These are phyloP conservation scores for Coptotermes formosanus DNA, from an alignment of 1,140 invertebrate genomes.

Conservation along the genomic window DNA sequence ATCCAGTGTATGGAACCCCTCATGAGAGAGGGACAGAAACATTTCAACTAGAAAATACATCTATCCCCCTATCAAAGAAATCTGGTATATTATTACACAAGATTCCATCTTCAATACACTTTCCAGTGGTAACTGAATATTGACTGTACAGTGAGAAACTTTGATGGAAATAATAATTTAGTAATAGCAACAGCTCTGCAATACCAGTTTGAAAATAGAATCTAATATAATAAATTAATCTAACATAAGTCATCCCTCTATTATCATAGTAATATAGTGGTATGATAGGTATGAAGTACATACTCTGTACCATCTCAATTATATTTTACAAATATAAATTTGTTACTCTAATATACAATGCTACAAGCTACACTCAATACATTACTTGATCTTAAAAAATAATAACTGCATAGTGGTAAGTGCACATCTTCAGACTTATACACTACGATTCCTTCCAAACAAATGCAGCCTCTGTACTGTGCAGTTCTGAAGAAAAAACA, in stretches of 20 bases:
- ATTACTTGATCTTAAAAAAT: conserved; percentile 22
- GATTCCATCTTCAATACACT: conserved; percentile 8
- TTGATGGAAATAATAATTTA: neutral
- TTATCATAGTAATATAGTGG: neutral
- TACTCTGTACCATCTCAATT: neutral
- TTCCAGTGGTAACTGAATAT: neutral
- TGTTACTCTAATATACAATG: conserved; percentile 22
- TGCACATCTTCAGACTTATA: neutral
- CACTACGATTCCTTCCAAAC: neutral
- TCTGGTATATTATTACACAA: neutral
- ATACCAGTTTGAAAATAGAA: conserved; percentile 14
- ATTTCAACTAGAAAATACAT: neutral
- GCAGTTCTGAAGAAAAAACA: neutral
- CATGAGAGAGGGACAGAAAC: neutral
- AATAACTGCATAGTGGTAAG: conserved; percentile 24
- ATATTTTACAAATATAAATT: conserved; percentile 29
- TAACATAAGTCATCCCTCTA: neutral
- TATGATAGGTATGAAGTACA: conserved; percentile 1
- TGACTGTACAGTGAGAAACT: neutral
- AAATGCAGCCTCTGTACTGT: neutral
- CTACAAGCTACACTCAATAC: conserved; percentile 21
- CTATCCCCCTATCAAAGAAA: neutral
- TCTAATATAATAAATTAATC: conserved; percentile 11
- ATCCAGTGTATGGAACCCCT: neutral
- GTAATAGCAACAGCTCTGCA: neutral